Conservation (phyloP, 2,113 vertebrate genomes). For the Diphyllodes magnificus region DNA sequence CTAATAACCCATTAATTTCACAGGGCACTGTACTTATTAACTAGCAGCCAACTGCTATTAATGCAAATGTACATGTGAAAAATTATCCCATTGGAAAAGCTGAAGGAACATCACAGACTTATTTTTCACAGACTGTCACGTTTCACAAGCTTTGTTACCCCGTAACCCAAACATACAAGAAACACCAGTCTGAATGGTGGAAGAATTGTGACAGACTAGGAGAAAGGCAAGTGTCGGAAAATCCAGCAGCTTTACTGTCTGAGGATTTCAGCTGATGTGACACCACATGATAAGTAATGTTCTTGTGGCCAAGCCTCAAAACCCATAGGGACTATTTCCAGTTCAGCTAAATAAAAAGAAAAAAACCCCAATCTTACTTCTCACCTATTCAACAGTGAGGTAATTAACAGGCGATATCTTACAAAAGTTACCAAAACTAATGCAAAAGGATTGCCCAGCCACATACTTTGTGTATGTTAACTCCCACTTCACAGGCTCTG, state of each 20-base stretch:
- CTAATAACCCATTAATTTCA: constrained; percentile 8
- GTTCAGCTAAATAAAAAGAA: not conserved
- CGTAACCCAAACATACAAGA: not conserved
- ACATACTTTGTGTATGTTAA: not conserved
- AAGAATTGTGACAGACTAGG: not conserved
- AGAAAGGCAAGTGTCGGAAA: not conserved
- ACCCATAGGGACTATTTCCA: not conserved
- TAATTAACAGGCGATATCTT: not conserved
- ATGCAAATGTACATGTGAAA: not conserved
- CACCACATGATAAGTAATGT: not conserved
- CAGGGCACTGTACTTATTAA: constrained; percentile 19
- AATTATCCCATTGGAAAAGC: not conserved
- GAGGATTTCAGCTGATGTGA: not conserved
- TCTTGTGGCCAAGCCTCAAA: not conserved
- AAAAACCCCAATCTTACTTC: not conserved
- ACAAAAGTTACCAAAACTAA: not conserved
- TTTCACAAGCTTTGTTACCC: not conserved
- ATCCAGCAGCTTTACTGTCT: not conserved
- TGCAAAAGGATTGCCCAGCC: not conserved
- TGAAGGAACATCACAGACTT: not conserved
- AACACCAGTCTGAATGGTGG: not conserved
- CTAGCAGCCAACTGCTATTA: not conserved
- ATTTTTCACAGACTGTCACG: not conserved
- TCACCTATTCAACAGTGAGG: not conserved
- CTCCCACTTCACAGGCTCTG: not conserved